phyloP scores from a whole-genome alignment of 2,888 invertebrate genomes.

The Noctua fimbriata region DNA sequence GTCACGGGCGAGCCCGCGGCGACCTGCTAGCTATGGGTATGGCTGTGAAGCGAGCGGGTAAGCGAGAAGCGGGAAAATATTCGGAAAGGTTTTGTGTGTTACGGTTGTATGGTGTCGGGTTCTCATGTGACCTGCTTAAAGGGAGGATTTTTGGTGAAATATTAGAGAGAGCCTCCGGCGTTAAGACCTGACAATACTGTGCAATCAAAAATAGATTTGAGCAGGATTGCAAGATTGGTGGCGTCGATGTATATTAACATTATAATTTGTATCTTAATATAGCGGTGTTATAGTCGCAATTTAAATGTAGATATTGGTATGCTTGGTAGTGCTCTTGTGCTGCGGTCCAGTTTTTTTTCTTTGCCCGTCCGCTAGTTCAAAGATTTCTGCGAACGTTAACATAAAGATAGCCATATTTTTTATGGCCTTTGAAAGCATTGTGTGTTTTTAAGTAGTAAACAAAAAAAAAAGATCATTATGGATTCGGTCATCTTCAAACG shows the following conservation, averaged over 20 bases:
- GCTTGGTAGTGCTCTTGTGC: too few species aligned
- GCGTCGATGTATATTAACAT: not conserved
- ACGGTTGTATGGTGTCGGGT: not conserved
- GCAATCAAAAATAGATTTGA: not conserved
- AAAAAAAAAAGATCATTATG: not conserved
- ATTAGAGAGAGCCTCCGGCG: not conserved
- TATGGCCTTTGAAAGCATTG: not conserved
- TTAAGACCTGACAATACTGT: not conserved
- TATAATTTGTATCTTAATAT: too few species aligned
- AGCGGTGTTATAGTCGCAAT: too few species aligned
- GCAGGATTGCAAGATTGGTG: not conserved
- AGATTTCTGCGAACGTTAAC: not conserved
- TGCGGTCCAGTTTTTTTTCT: too few species aligned
- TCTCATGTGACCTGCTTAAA: conserved; percentile 18
- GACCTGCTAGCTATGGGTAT: conserved; percentile 60
- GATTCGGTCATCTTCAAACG: not conserved
- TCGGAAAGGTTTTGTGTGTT: conserved; percentile 15
- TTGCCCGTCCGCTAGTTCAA: too few species aligned
- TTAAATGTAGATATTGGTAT: too few species aligned
- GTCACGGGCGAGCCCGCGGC: conserved; percentile 71
- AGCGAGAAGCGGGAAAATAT: not conserved
- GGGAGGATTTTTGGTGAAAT: not conserved
- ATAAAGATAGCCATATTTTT: not conserved
- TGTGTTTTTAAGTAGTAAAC: too few species aligned
- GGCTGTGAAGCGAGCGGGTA: conserved; percentile 65